Base-by-base conservation (phyloP, 2,797 vertebrate genomes). In the Pogoniulus pusillus region DNA sequence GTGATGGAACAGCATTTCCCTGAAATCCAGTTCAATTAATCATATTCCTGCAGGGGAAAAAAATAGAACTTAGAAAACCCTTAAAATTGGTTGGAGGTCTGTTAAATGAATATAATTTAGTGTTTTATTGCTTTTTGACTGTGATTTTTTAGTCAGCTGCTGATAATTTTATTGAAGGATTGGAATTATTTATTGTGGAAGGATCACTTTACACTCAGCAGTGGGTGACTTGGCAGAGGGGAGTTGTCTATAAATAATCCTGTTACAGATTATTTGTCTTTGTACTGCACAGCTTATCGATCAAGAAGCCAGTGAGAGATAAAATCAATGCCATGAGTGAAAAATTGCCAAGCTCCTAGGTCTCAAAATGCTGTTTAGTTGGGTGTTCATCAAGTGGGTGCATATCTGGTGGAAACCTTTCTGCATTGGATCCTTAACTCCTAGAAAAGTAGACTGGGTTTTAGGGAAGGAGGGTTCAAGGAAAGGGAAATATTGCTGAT, bases 221-320 rank as follows among this genome's bases (percentile, higher is more conserved):
- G 75, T 1, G 27, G 88, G 68, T 66, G 83, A 82, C 78, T 95
- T 94, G 86, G 92, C 89, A 91, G 78, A 55, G 27, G 5, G 35
- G 43, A 69, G 14, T 81, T 84, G 60, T 94, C 93, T 91, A 84
- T 93, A 93, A 94, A 85, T 91, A 87, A 68, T 86, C 83, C 47
- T 78, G 4, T 78, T 63, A 43, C 43, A 43, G 10, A 84, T 59
- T 53, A 51, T 77, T 89, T 86, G 59, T 87, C 70, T 92, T 69
- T 1, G 5, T 85, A 30, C 29, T 41, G 20, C 27, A 3, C 22
- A n/a, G 47, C 16, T 6, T 55, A 87, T 68, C 26, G 7, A 75
- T 80, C 74, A 76, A 53, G 74, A 88, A 90, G 83, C 71, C 57
- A 59, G 35, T 24, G 43, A 65, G 57, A 83, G 26, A 63, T 2